Conservation (phyloP, 2,797 vertebrate genomes). For the Falco concolor region DNA sequence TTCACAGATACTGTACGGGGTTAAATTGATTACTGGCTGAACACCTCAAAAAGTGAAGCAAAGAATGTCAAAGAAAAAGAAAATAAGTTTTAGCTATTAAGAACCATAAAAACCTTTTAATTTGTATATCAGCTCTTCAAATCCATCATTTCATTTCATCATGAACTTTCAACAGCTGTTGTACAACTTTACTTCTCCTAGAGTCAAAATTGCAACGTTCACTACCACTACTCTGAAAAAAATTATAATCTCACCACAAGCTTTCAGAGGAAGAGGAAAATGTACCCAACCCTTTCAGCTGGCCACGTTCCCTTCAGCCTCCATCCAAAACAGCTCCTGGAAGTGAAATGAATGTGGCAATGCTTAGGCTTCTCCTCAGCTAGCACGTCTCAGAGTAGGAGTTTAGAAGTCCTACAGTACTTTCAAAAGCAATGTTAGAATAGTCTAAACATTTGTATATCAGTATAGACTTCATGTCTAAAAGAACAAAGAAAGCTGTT, state of each 20-base stretch:
- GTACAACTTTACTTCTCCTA: neutral
- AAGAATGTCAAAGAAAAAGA: neutral
- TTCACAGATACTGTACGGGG: neutral
- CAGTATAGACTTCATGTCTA: neutral
- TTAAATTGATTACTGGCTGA: neutral
- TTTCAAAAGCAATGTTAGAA: neutral
- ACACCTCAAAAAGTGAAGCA: neutral
- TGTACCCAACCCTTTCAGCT: neutral
- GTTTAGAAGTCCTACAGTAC: neutral
- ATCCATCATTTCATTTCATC: neutral
- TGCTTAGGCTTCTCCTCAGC: neutral
- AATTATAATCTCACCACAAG: neutral
- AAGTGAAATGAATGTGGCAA: neutral
- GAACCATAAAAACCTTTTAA: neutral
- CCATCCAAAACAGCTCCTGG: neutral
- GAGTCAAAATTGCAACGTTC: neutral
- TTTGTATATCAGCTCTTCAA: neutral
- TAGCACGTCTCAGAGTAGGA: neutral
- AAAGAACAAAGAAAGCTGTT: neutral
- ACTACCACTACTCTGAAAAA: neutral
- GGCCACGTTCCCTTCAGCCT: neutral
- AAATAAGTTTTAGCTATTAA: neutral
- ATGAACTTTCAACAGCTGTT: neutral
- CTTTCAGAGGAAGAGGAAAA: neutral
- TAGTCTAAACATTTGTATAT: neutral